phyloP scores from a whole-genome alignment of 92 coral and sea anemone genomes.

The Blastomussa wellsi region DNA sequence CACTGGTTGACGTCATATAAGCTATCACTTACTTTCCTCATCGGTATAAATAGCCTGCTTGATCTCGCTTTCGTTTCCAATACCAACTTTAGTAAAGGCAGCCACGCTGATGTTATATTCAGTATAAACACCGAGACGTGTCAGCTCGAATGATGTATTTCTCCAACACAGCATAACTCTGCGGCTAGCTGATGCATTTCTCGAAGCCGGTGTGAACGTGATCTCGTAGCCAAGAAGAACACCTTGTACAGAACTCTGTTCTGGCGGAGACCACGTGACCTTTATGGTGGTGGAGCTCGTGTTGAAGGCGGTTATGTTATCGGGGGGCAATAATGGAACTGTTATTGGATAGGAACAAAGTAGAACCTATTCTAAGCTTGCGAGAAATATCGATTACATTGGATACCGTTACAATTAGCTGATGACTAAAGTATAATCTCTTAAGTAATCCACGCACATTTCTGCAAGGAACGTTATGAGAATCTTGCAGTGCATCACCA shows the following conservation, averaged over 20 bases:
- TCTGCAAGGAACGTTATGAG: background rate
- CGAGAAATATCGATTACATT: background rate
- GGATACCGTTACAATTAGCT: background rate
- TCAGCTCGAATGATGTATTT: conserved; percentile 31
- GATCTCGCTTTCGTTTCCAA: conserved; percentile 46
- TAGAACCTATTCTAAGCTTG: background rate
- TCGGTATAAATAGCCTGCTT: conserved; percentile 50
- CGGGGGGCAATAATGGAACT: conserved; percentile 58
- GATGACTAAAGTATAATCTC: too few species aligned
- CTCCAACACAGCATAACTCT: conserved; percentile 31
- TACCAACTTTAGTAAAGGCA: conserved; percentile 63
- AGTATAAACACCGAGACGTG: conserved; percentile 47
- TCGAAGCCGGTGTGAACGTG: background rate
- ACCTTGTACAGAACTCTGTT: background rate
- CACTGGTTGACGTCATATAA: background rate
- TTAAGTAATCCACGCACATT: background rate
- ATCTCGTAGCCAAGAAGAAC: conserved; percentile 32
- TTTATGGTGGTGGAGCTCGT: conserved; percentile 20
- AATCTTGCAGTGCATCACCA: background rate
- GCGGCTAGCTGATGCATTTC: background rate
- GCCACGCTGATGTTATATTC: conserved; percentile 67
- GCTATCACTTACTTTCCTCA: conserved; percentile 57
- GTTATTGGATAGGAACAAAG: background rate
- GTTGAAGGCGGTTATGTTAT: conserved; percentile 44
- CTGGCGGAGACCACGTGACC: conserved; percentile 29